Conservation (phyloP, 2,888 invertebrate genomes). For the Emesis russula region DNA sequence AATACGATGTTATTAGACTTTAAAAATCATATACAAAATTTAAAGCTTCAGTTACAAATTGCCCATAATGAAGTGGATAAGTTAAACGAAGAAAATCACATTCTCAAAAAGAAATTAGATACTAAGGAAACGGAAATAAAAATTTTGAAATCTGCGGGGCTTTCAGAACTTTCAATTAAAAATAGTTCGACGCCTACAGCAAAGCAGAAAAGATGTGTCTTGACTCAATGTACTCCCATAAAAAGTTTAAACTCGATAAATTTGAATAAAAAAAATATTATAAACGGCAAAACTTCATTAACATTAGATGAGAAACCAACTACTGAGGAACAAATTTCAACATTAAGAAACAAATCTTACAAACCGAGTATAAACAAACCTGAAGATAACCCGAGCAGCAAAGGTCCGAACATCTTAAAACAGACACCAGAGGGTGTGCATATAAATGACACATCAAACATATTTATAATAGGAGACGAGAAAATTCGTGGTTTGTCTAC, state of each 20-base stretch:
- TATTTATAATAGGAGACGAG: background rate
- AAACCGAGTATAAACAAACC: background rate
- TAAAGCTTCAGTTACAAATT: background rate
- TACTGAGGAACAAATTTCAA: background rate
- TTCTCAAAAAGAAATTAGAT: background rate
- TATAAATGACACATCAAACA: background rate
- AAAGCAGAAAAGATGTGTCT: background rate
- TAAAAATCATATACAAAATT: slow-evolving; percentile 1
- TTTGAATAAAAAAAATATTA: background rate
- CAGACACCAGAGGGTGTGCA: background rate
- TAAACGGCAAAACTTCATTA: background rate
- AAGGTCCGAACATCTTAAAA: background rate
- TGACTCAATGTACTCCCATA: background rate
- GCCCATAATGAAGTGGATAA: slow-evolving; percentile 3
- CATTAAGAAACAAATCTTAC: background rate
- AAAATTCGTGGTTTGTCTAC: background rate
- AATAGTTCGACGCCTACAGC: background rate
- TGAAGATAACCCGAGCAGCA: background rate
- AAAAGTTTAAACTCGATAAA: background rate
- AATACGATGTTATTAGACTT: background rate
- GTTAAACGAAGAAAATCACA: background rate
- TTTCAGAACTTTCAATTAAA: background rate
- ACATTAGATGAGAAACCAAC: background rate
- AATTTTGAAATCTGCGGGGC: background rate
- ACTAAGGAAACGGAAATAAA: background rate